Percentiles rank a stretch among this genome's conserved stretches.
Evolutionary conservation across 2,797 vertebrate species (phyloP).

Genomic region (Valencia hispanica): DNA sequence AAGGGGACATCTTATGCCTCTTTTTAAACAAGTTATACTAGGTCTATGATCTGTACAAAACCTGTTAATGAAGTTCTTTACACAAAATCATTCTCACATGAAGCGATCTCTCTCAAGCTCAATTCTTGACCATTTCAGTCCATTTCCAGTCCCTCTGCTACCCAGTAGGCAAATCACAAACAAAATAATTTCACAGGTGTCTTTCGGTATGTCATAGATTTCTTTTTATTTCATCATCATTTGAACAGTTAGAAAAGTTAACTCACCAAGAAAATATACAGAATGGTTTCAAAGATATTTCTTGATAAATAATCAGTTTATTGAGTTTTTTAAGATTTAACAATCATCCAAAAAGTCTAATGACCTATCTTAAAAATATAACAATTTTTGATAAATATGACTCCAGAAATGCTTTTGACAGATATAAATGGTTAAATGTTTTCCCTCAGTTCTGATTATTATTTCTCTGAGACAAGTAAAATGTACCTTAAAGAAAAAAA

Average conservation of each 20-base stretch:
- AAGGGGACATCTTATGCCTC: too few relatives aligned
- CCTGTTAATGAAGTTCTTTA: too few relatives aligned
- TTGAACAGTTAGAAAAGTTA: constrained; percentile 58
- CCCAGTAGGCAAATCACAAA: too few relatives aligned
- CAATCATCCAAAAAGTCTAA: constrained; percentile 62
- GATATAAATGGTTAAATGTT: constrained; percentile 49
- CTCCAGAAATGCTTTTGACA: constrained; percentile 62
- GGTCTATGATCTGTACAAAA: too few relatives aligned
- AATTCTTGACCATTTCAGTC: too few relatives aligned
- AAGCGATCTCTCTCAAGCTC: too few relatives aligned
- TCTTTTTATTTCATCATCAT: constrained; percentile 44
- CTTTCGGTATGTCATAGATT: neutral
- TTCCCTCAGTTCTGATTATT: constrained; percentile 46
- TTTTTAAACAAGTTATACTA: too few relatives aligned
- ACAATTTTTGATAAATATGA: constrained; percentile 72
- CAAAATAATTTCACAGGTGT: neutral
- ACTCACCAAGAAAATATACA: constrained; percentile 72
- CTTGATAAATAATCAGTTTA: constrained; percentile 76
- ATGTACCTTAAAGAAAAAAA: constrained; percentile 30
- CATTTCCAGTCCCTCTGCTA: too few relatives aligned
- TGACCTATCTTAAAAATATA: constrained; percentile 58
- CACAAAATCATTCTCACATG: too few relatives aligned
- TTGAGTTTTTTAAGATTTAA: constrained; percentile 56
- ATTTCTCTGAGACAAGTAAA: constrained; percentile 37
- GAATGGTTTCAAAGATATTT: constrained; percentile 70